Percentiles rank a stretch among this genome's conserved stretches.
Evolutionary conservation across 2,113 vertebrate genomes (phyloP).

Genomic region (Callorhinus ursinus): DNA sequence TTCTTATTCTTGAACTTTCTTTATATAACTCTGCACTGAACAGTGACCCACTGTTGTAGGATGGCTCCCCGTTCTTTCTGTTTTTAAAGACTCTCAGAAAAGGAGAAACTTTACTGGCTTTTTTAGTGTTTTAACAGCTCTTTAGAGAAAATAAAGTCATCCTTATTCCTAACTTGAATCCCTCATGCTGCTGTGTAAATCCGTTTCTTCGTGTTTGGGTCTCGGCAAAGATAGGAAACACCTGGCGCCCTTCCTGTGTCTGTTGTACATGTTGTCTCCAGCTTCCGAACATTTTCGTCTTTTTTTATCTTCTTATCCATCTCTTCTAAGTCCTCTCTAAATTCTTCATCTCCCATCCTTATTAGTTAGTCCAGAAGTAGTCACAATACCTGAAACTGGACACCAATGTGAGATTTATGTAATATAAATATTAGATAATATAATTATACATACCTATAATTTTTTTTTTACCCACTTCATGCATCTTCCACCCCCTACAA

Average conservation of each 20-base stretch:
- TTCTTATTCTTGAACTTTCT: not conserved
- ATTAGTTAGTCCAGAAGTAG: not conserved
- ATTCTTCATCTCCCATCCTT: not conserved
- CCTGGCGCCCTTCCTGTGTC: conserved; percentile 27
- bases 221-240: not conserved
- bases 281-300: conserved; percentile 29
- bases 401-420: not conserved
- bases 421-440: not conserved
- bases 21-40: not conserved
- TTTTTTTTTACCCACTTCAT: not conserved
- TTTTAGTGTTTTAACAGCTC: not conserved
- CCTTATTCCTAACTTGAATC: conserved; percentile 19
- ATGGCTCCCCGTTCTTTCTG: not conserved
- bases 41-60: not conserved
- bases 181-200: not conserved
- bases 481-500: not conserved
- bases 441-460: not conserved
- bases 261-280: not conserved
- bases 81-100: conserved; percentile 34
- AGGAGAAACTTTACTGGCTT: not conserved
- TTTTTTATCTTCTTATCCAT: conserved; percentile 8
- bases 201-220: conserved; percentile 38
- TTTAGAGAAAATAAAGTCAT: not conserved
- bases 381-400: not conserved
- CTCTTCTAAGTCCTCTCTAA: not conserved